Evolutionary conservation across 2,113 vertebrate genomes (phyloP).

Genomic region (Oreochromis aureus): DNA sequence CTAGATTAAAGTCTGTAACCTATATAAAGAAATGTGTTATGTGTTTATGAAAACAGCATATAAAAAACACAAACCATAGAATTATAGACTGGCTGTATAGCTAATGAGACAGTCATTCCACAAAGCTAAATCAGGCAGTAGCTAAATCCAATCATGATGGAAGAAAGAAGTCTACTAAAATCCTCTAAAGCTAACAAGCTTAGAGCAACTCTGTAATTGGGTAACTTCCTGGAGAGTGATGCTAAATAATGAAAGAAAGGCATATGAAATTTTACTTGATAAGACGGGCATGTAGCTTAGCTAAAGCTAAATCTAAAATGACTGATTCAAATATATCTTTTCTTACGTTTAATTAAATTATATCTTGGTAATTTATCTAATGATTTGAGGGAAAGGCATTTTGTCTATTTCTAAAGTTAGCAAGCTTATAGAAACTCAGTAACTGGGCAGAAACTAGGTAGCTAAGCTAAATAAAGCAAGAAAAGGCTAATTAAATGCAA

Average conservation of each 20-base stretch:
- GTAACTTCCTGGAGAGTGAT: neutral
- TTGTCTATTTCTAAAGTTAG: neutral
- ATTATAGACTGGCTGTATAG: neutral
- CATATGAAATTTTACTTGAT: neutral
- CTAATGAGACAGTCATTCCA: neutral
- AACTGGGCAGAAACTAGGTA: neutral
- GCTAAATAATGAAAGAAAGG: neutral
- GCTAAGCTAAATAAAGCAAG: neutral
- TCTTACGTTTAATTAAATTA: neutral
- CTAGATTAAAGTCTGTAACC: neutral
- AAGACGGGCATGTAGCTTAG: neutral
- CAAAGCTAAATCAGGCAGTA: neutral
- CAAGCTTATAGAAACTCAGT: neutral
- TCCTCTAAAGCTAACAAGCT: neutral
- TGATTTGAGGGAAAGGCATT: accelerated
- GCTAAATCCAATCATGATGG: neutral
- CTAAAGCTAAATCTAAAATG: neutral
- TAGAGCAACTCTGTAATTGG: accelerated
- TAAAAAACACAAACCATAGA: neutral
- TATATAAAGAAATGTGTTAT: neutral
- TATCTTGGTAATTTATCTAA: accelerated
- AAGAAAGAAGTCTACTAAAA: neutral
- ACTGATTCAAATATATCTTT: accelerated
- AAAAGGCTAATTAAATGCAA: neutral
- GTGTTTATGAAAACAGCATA: neutral